Evolutionary conservation across 2,888 invertebrate species (phyloP).

Genomic region (Cylloceria caligata): DNA sequence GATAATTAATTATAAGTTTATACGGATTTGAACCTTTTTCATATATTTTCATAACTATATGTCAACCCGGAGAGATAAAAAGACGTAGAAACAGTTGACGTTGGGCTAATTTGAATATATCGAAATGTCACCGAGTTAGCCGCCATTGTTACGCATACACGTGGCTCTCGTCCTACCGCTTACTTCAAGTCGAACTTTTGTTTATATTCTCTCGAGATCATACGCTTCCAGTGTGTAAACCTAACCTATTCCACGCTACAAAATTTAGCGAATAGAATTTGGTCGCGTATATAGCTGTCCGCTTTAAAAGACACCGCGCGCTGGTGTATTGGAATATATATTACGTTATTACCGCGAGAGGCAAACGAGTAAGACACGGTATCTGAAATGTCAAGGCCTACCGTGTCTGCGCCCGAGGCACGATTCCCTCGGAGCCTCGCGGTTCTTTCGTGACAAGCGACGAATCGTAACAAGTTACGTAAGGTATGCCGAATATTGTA

Average conservation of each 20-base stretch:
- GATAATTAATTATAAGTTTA: neutral
- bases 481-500: conserved; percentile 34
- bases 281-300: neutral
- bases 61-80: too few relatives aligned
- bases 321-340: conserved; percentile 1
- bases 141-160: neutral
- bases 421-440: conserved; percentile 32
- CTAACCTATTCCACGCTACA: neutral
- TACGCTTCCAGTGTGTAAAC: neutral
- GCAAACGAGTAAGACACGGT: conserved; percentile 26
- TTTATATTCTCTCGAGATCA: neutral
- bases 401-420: conserved; percentile 55
- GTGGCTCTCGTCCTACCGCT: neutral
- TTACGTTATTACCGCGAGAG: conserved; percentile 3
- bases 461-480: conserved; percentile 41
- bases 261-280: neutral
- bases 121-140: neutral
- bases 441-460: conserved; percentile 27
- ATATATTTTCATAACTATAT: neutral
- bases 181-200: neutral
- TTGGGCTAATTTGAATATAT: neutral
- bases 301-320: neutral
- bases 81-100: neutral
- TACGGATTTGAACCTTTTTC: too few relatives aligned
- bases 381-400: conserved; percentile 62